Percentiles rank a stretch among this genome's conserved stretches.
Conservation (phyloP, 2,797 vertebrate species). For the Eulemur coronatus region DNA sequence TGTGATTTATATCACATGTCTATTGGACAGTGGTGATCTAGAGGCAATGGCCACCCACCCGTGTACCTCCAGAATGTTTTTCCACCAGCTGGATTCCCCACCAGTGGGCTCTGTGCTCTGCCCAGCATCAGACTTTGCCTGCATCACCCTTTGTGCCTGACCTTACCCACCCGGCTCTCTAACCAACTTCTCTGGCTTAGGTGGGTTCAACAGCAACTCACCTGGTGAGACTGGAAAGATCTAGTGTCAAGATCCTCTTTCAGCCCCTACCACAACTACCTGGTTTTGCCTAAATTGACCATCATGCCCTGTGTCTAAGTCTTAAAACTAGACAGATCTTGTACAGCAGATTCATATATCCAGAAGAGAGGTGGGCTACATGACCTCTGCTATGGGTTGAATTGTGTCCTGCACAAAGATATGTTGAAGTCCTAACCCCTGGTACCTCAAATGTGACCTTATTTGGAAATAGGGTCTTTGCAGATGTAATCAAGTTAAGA, state of each 20-base stretch:
- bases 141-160: not conserved
- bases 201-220: not conserved
- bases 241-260: not conserved
- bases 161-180: not conserved
- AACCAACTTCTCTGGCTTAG: not conserved
- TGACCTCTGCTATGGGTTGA: not conserved
- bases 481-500: not conserved
- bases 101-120: not conserved
- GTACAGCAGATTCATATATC: not conserved
- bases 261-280: not conserved
- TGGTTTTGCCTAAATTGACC: not conserved
- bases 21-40: not conserved
- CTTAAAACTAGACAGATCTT: not conserved
- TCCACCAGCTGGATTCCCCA: not conserved
- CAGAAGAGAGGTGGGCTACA: not conserved
- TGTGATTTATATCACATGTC: not conserved
- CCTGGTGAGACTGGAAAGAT: not conserved
- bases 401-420: not conserved
- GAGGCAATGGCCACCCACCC: not conserved
- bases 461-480: conserved; percentile 27
- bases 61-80: not conserved
- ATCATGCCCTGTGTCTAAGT: not conserved
- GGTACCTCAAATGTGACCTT: not conserved
- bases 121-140: not conserved
- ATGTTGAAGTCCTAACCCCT: not conserved